These are phyloP conservation scores for Dolichotis patagonum DNA, from an alignment of 2,113 vertebrate species.

Conservation along the genomic window DNA sequence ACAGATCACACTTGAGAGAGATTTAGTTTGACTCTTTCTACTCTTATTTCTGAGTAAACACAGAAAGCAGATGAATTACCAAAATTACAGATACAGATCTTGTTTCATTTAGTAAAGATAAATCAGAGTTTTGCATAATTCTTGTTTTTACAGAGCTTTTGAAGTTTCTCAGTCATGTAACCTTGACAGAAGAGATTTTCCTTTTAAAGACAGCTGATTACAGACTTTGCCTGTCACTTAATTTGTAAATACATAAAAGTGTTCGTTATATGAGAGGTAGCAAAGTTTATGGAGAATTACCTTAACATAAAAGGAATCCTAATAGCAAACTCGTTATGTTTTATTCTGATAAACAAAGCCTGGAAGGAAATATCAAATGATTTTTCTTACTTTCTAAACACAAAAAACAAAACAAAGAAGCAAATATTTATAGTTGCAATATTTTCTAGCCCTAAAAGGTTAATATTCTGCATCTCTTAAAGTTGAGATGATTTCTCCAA, in stretches of 20 bases:
- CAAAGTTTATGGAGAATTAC: conserved; percentile 10
- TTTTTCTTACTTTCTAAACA: background rate
- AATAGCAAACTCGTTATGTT: background rate
- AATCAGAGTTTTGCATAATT: background rate
- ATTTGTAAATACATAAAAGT: background rate
- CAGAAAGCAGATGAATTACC: background rate
- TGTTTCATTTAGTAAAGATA: background rate
- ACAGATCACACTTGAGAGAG: background rate
- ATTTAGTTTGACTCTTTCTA: background rate
- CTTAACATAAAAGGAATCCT: conserved; percentile 24
- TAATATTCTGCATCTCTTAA: background rate
- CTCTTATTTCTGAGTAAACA: background rate
- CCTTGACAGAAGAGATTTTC: background rate
- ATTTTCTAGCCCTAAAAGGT: background rate
- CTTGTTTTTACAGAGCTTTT: background rate
- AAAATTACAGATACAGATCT: background rate
- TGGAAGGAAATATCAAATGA: background rate
- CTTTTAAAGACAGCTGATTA: background rate
- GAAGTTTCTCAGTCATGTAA: background rate
- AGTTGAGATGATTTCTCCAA: background rate
- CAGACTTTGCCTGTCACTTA: background rate
- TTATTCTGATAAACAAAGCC: background rate
- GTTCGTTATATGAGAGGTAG: background rate
- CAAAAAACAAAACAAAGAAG: background rate
- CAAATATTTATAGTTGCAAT: background rate